phyloP scores from a whole-genome alignment of 2,113 vertebrate genomes.

The Corythoichthys haematopterus region DNA sequence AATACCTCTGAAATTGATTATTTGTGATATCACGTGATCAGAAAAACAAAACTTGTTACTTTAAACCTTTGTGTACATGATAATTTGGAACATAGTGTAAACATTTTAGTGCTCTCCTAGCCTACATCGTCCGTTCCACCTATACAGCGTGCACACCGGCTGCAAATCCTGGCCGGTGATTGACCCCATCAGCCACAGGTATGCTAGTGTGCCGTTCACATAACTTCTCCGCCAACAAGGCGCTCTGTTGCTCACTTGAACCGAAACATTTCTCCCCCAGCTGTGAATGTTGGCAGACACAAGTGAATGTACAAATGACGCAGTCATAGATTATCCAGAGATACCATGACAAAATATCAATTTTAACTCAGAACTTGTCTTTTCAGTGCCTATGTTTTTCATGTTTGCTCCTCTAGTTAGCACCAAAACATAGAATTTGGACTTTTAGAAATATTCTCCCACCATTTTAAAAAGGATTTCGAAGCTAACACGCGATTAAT shows the following conservation, averaged over 20 bases:
- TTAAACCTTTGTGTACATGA: too few relatives aligned
- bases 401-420: slow-evolving; percentile 7
- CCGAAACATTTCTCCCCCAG: slow-evolving; percentile 31
- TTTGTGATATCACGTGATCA: neutral
- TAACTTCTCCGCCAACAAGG: neutral
- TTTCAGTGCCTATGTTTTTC: slow-evolving; percentile 5
- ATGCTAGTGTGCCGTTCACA: slow-evolving; percentile 34
- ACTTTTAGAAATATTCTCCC: too few relatives aligned
- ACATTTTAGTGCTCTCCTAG: slow-evolving; percentile 12
- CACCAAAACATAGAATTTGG: too few relatives aligned
- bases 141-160: slow-evolving; percentile 16
- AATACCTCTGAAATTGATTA: neutral
- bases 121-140: slow-evolving; percentile 9
- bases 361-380: slow-evolving; percentile 2
- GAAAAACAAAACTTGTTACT: neutral
- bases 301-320: slow-evolving; percentile 31
- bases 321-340: slow-evolving; percentile 4
- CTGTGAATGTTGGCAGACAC: slow-evolving; percentile 58
- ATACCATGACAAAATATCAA: slow-evolving; percentile 7
- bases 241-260: slow-evolving; percentile 9
- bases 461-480: too few relatives aligned
- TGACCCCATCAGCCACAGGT: slow-evolving; percentile 49
- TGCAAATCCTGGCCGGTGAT: slow-evolving; percentile 32
- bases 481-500: too few relatives aligned
- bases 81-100: neutral